Evolutionary conservation across 2,888 invertebrate genomes (phyloP).

Genomic region (Sicus ferrugineus): DNA sequence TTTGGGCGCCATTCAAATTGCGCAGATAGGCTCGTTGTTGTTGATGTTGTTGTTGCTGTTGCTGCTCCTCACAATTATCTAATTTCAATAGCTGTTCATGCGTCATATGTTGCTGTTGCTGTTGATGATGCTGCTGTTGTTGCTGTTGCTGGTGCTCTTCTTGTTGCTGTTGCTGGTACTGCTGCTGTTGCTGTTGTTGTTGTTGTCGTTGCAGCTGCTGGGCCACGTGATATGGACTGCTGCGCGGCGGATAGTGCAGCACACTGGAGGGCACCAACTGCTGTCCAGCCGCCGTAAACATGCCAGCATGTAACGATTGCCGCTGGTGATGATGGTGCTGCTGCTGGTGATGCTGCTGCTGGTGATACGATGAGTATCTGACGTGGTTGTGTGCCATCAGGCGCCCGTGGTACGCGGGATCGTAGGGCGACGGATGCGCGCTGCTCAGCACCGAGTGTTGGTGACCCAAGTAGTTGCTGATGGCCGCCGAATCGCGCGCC

Average conservation of each 20-base stretch:
- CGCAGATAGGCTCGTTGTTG: constrained; percentile 25
- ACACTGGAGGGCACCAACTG: constrained; percentile 56
- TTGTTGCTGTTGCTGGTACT: constrained; percentile 21
- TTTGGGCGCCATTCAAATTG: constrained; percentile 26
- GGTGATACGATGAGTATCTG: constrained; percentile 42
- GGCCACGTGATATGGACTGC: background rate
- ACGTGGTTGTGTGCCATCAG: constrained; percentile 49
- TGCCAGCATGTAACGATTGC: constrained; percentile 43
- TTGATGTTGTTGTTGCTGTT: constrained; percentile 11
- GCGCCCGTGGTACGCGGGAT: constrained; percentile 42
- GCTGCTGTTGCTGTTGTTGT: constrained; percentile 13
- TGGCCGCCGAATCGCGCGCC: background rate
- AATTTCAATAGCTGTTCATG: too few species aligned
- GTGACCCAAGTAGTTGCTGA: constrained; percentile 1
- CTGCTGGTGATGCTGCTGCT: constrained; percentile 24
- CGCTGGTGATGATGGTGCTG: constrained; percentile 33
- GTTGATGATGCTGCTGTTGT: constrained; percentile 14
- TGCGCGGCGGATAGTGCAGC: constrained; percentile 55
- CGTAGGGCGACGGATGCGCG: constrained; percentile 39
- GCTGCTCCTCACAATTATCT: too few species aligned
- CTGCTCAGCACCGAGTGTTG: constrained; percentile 33
- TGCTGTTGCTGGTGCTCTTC: background rate
- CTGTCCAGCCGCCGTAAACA: constrained; percentile 54
- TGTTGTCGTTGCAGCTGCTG: constrained; percentile 29
- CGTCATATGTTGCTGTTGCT: constrained; percentile 8